A percentile compares a stretch with the other conserved stretches of the same genome.
Evolutionary conservation across 2,113 vertebrate species (phyloP).

Genomic region (Tilapia sparmanii): DNA sequence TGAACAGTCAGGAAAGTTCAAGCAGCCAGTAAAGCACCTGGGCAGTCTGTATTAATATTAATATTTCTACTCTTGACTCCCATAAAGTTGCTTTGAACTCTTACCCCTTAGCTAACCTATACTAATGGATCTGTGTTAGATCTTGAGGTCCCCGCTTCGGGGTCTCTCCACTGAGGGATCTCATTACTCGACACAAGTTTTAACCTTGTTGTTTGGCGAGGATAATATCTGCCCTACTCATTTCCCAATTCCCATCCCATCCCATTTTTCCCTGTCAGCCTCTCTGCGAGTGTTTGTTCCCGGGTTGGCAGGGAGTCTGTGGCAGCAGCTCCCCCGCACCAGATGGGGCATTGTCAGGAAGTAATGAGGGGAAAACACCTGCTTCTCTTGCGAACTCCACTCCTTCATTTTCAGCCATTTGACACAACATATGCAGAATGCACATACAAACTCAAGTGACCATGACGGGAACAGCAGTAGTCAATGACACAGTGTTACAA

Average conservation of each 20-base stretch:
- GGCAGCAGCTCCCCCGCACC: constrained; percentile 38
- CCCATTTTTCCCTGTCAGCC: constrained; percentile 39
- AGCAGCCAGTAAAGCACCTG: constrained; percentile 10
- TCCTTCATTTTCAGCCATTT: constrained; percentile 46
- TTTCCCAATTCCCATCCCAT: constrained; percentile 7
- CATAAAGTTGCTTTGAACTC: constrained; percentile 25
- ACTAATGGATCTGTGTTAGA: not conserved
- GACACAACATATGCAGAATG: constrained; percentile 52
- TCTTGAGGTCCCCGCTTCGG: not conserved
- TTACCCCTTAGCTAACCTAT: not conserved
- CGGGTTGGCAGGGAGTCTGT: constrained; percentile 48
- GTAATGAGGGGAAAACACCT: constrained; percentile 71
- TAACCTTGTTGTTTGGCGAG: constrained; percentile 11
- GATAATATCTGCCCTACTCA: not conserved
- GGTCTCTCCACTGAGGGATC: not conserved
- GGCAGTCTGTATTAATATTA: constrained; percentile 17
- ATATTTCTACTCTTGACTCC: not conserved
- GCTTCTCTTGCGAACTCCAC: constrained; percentile 40
- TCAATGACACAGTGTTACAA: not conserved
- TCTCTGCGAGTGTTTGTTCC: constrained; percentile 51
- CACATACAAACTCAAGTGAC: constrained; percentile 55
- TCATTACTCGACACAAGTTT: not conserved
- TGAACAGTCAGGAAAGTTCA: constrained; percentile 3
- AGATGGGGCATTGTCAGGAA: constrained; percentile 67
- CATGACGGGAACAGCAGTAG: constrained; percentile 43